Evolutionary conservation across 2,888 invertebrate genomes (phyloP), one percentile per base, ranked within the genome.

Genomic region (Calephelis perditalis): DNA sequence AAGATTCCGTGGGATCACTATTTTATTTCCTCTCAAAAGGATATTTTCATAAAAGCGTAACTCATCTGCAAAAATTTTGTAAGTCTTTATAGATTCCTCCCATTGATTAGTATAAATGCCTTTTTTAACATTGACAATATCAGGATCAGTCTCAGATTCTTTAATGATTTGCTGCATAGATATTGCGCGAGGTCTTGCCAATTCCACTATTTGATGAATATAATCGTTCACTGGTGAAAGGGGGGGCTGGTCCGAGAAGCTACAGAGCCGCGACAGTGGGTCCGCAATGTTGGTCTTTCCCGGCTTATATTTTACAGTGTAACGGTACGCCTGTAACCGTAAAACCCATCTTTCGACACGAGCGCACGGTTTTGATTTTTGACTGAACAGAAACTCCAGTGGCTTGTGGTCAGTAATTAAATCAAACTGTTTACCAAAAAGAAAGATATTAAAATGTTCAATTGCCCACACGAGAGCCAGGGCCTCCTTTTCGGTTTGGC

Each of bases 371-470:
- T 74, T 76, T 0, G 75, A 72, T 62, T 69, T 70, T 26, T 67
- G 64, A 0, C 43, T 11, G 37, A 56, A 56, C 12, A 56, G 47
- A 5, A 70, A 61, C 44, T 79, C 76, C 9, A 90, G 65, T 0
- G 86, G 81, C 37, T 76, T 74, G 46, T 76, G 74, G 56, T 77
- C 75, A 0, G 70, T 77, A 0, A 74, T 55, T 0, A 77, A 63
- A 0, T 76, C 78, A 58, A 74, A 71, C 52, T 63, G 54, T 56
- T 73, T 75, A 0, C 71, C 72, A 60, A 49, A 73, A 0, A 73
- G 59, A 26, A 67, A 73, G 1, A 69, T 63, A 9, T 69, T 46
- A 47, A 73, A 72, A 60, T 73, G 73, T 37, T 62, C 56, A 3
- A 57, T 37, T 10, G 56, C 56, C 59, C 58, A 62, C 3, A 62